phyloP scores from a whole-genome alignment of 2,888 invertebrate species.

The Lasioglossum vierecki region DNA sequence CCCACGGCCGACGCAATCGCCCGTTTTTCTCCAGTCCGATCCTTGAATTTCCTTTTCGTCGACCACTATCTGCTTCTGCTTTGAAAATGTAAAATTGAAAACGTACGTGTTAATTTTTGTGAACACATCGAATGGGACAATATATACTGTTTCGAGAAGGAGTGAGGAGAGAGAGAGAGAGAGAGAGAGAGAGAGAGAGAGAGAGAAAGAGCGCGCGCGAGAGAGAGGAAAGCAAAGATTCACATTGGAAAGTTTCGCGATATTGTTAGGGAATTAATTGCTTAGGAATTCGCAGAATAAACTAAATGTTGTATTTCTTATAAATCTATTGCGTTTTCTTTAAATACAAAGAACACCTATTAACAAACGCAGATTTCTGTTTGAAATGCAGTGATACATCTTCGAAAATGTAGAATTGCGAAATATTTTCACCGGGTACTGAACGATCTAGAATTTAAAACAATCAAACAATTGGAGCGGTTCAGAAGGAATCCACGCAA shows the following conservation, averaged over 20 bases:
- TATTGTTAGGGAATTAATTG: constrained; percentile 82
- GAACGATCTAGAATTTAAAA: background rate
- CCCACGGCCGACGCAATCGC: constrained; percentile 34
- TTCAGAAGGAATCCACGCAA: background rate
- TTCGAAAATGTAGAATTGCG: constrained; percentile 19
- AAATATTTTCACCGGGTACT: background rate
- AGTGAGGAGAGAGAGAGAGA: background rate
- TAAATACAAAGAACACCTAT: constrained; percentile 46
- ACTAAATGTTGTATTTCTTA: constrained; percentile 83
- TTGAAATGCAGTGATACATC: background rate
- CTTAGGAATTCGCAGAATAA: constrained; percentile 82
- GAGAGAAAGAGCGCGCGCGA: background rate
- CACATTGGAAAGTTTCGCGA: constrained; percentile 75
- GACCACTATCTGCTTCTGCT: constrained; percentile 27
- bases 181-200: background rate
- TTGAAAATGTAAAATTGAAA: constrained; percentile 74
- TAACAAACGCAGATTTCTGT: constrained; percentile 10
- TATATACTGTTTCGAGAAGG: constrained; percentile 39
- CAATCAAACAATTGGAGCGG: background rate
- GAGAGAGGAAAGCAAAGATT: constrained; percentile 58
- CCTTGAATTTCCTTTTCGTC: constrained; percentile 35
- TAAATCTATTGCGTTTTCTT: constrained; percentile 61
- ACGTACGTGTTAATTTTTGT: constrained; percentile 75
- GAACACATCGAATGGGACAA: constrained; percentile 71
- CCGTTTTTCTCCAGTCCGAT: constrained; percentile 34